Conservation (phyloP, 2,113 vertebrate genomes). For the Silurus meridionalis region DNA sequence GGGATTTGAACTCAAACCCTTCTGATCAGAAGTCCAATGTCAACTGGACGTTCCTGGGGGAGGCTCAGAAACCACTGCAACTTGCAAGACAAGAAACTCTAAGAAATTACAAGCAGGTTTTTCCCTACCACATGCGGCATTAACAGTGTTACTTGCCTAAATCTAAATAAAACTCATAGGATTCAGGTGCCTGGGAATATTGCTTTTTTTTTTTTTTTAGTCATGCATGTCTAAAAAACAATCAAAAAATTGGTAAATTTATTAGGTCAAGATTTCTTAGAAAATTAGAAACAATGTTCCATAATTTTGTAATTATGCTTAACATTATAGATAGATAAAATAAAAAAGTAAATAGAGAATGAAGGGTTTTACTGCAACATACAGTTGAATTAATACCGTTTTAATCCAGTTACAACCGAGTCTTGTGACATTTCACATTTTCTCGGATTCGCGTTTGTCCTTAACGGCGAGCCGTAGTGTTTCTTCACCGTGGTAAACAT, state of each 20-base stretch:
- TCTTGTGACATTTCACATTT: background rate
- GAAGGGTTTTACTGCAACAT: background rate
- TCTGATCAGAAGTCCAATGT: no score
- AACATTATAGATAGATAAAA: no score
- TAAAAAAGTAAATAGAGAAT: background rate
- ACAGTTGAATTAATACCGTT: background rate
- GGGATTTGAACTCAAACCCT: no score
- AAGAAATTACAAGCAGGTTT: background rate
- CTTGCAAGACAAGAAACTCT: background rate
- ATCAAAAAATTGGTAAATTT: no score
- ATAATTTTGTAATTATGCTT: background rate
- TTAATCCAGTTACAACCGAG: background rate
- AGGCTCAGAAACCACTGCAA: background rate
- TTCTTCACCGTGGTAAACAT: slow-evolving; percentile 54
- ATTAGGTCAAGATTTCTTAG: no score
- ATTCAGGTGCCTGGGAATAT: background rate
- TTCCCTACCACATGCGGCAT: background rate
- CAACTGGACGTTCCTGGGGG: background rate
- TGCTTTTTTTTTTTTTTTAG: background rate
- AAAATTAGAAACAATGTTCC: background rate
- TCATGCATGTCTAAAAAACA: background rate
- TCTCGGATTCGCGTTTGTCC: slow-evolving; percentile 23
- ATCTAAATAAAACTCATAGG: background rate
- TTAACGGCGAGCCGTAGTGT: slow-evolving; percentile 20
- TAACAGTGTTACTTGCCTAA: background rate